Conservation (phyloP, 2,888 invertebrate species). For the Rugalucina vietnamica region DNA sequence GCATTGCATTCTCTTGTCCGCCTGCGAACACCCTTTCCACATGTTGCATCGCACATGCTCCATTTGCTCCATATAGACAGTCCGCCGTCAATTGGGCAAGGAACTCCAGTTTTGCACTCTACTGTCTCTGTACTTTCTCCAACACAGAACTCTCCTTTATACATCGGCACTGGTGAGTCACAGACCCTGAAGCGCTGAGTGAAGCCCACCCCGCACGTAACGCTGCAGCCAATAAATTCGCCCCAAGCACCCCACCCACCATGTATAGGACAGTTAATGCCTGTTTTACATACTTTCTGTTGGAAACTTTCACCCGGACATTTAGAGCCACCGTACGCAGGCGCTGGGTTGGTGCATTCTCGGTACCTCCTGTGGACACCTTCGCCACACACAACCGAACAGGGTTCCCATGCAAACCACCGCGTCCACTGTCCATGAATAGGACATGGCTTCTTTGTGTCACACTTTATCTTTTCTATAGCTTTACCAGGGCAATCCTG, state of each 20-base stretch:
- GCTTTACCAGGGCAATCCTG: conserved; percentile 32
- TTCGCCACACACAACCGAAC: conserved; percentile 49
- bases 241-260: conserved; percentile 54
- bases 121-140: conserved; percentile 33
- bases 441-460: conserved; percentile 37
- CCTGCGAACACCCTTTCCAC: conserved; percentile 42
- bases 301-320: conserved; percentile 41
- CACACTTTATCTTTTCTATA: conserved; percentile 34
- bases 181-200: conserved; percentile 36
- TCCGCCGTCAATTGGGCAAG: conserved; percentile 53
- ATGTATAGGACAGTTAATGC: conserved; percentile 40
- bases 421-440: conserved; percentile 48
- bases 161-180: conserved; percentile 46
- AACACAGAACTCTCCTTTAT: conserved; percentile 47
- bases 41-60: conserved; percentile 43
- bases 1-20: conserved; percentile 47
- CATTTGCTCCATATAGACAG: conserved; percentile 45
- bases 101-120: conserved; percentile 37
- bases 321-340: conserved; percentile 40
- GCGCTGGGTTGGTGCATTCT: conserved; percentile 52
- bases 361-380: conserved; percentile 39
- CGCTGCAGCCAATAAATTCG: conserved; percentile 36
- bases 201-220: conserved; percentile 42
- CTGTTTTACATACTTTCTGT: conserved; percentile 41
- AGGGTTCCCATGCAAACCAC: conserved; percentile 41